phyloP scores from a whole-genome alignment of 2,113 vertebrate genomes.

The Hemiprocne comata region DNA sequence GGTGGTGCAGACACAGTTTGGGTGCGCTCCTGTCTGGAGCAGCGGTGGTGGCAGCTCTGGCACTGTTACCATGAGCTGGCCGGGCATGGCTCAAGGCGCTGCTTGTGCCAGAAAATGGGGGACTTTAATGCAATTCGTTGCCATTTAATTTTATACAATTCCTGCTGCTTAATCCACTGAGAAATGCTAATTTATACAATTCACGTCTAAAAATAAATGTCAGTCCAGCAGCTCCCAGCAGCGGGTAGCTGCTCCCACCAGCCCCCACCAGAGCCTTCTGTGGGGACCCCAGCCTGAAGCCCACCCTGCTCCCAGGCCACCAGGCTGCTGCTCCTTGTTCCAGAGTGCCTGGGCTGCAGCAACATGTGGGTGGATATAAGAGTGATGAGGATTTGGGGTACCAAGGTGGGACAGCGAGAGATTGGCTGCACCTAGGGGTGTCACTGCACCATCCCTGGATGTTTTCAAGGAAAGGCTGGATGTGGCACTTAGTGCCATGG shows the following conservation, averaged over 20 bases:
- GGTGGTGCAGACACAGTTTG: background rate
- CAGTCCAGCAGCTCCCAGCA: constrained; percentile 64
- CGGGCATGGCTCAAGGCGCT: background rate
- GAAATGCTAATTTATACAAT: constrained; percentile 74
- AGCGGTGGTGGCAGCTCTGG: fast-evolving
- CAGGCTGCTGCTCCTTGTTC: background rate
- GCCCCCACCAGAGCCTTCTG: background rate
- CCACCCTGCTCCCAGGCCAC: background rate
- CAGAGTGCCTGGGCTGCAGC: fast-evolving
- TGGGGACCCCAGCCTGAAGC: background rate
- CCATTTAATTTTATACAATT: constrained; percentile 74
- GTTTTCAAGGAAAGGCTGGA: too few species aligned
- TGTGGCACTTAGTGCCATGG: too few species aligned
- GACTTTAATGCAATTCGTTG: constrained; percentile 69
- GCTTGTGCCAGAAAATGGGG: constrained; percentile 60
- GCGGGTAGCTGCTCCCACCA: constrained; percentile 42
- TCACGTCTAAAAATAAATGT: constrained; percentile 72
- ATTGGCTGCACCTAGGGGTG: background rate
- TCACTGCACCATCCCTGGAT: too few species aligned
- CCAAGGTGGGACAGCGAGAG: background rate
- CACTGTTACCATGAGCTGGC: background rate
- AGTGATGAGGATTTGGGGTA: background rate
- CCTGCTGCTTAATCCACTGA: constrained; percentile 68
- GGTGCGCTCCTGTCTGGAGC: background rate
- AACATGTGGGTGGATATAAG: background rate